phyloP scores from a whole-genome alignment of 2,888 invertebrate species.

The Alentia gelatinosa region DNA sequence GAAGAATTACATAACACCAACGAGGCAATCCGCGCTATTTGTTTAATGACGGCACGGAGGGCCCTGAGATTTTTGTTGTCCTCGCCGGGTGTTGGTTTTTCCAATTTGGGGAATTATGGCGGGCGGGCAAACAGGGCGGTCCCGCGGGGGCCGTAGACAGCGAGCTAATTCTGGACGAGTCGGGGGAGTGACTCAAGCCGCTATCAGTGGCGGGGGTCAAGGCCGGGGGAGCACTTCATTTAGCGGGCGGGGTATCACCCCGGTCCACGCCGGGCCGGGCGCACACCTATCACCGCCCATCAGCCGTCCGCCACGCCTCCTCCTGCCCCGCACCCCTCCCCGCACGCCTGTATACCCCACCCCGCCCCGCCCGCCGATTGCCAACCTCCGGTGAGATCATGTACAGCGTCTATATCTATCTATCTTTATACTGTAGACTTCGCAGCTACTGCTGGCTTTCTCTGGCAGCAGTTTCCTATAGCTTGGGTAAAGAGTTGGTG shows the following conservation, averaged over 20 bases:
- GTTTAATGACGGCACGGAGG: constrained; percentile 13
- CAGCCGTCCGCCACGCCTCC: neutral
- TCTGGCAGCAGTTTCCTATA: too few relatives aligned
- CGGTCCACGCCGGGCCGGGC: neutral
- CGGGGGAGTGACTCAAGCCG: constrained; percentile 35
- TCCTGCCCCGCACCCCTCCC: neutral
- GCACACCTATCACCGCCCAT: neutral
- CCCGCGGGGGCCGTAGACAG: constrained; percentile 20
- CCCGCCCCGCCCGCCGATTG: neutral
- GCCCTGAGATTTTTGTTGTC: constrained; percentile 38
- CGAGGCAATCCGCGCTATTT: constrained; percentile 32
- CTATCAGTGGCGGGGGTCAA: constrained; percentile 20
- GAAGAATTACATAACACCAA: constrained; percentile 53
- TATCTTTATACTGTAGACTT: too few relatives aligned
- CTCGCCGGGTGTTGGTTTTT: constrained; percentile 19
- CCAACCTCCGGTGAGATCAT: neutral
- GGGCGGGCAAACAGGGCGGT: constrained; percentile 19
- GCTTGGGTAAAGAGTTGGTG: too few relatives aligned
- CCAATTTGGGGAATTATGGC: constrained; percentile 23
- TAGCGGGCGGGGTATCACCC: constrained; percentile 29
- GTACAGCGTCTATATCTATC: too few relatives aligned
- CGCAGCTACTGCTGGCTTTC: too few relatives aligned
- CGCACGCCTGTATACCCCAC: neutral
- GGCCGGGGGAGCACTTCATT: constrained; percentile 23
- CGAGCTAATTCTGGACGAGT: constrained; percentile 21